Evolutionary conservation across 2,113 vertebrate species (phyloP), one percentile per base, ranked within the genome.

Genomic region (Nesogale talazaci): DNA sequence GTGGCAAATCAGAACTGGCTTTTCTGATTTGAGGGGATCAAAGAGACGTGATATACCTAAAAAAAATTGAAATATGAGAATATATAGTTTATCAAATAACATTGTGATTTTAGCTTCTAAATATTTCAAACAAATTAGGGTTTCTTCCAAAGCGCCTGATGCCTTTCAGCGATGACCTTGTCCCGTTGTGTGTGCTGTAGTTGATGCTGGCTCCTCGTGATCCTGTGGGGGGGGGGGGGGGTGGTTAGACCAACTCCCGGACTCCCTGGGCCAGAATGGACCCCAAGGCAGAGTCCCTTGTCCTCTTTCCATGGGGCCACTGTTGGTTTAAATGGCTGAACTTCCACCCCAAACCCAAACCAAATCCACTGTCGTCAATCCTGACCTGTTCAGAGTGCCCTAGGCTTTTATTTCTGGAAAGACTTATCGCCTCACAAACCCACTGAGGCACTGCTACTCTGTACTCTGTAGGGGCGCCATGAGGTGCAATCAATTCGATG

Each of bases 11-110:
- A 0, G 0, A 12, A 46, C 34, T 61, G 63, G n/a, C 1, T 93
- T 86, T 67, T 77, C 59, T 88, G 89, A 3, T 78, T 89, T 83
- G 22, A 57, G 87, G 15, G 34, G 12, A 63, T 36, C 67, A 34
- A 27, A 20, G 46, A 69, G 76, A 74, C 76, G 27, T 80, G 3
- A 8, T 19, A 38, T 27, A 9, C 29, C 63, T 78, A 29, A 8
- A 23, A 56, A n/a, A 20, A 17, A 14, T 29, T 34, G 72, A 42
- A 52, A 31, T 59, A 42, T 61, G 63, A 65, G 31, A 61, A 7
- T 23, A 27, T 46, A 11, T 31, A 2, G 9, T 36, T 77, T 59
- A 15, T 80, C 46, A 31, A 77, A 34, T 20, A 4, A 11, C 19
- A 52, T n/a, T 36, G 31, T 0, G 12, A 25, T 87, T 75, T 69